Conservation (phyloP, 2,797 vertebrate species). For the Myotis daubentonii region DNA sequence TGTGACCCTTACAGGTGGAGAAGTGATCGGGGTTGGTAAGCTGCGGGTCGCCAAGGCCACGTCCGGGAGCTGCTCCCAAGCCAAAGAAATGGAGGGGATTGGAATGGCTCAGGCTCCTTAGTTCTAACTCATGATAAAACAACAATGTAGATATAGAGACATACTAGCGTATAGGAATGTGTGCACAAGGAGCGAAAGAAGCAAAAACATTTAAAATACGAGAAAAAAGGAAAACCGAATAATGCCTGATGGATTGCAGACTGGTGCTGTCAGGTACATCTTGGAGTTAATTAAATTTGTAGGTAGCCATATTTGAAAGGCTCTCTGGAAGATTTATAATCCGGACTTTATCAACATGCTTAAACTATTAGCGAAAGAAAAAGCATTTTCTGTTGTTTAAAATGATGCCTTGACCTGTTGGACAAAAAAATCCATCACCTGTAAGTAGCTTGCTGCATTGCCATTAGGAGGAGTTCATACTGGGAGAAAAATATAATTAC, state of each 20-base stretch:
- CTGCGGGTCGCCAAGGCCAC: not conserved
- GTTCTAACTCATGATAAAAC: slow-evolving; percentile 22
- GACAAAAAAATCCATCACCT: not conserved
- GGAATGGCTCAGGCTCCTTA: not conserved
- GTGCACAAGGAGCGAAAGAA: not conserved
- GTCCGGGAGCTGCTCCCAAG: not conserved
- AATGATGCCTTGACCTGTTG: slow-evolving; percentile 28
- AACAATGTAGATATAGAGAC: not conserved
- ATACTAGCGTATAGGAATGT: not conserved
- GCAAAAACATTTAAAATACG: not conserved
- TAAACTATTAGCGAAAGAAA: slow-evolving; percentile 20
- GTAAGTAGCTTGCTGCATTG: not conserved
- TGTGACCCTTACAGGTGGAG: not conserved
- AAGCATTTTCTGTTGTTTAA: slow-evolving; percentile 16
- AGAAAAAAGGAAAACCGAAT: not conserved
- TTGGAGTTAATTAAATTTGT: not conserved
- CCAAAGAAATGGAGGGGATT: not conserved
- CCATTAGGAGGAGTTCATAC: slow-evolving; percentile 16
- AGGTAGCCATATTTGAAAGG: not conserved
- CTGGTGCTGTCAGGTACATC: not conserved
- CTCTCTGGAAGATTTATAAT: slow-evolving; percentile 8
- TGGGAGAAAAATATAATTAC: slow-evolving; percentile 58
- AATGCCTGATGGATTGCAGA: not conserved
- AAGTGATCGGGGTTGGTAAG: not conserved
- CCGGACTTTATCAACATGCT: not conserved